A percentile compares a stretch with the other conserved stretches of the same genome.
phyloP scores from a whole-genome alignment of 1,140 invertebrate genomes.

The Procambarus clarkii region DNA sequence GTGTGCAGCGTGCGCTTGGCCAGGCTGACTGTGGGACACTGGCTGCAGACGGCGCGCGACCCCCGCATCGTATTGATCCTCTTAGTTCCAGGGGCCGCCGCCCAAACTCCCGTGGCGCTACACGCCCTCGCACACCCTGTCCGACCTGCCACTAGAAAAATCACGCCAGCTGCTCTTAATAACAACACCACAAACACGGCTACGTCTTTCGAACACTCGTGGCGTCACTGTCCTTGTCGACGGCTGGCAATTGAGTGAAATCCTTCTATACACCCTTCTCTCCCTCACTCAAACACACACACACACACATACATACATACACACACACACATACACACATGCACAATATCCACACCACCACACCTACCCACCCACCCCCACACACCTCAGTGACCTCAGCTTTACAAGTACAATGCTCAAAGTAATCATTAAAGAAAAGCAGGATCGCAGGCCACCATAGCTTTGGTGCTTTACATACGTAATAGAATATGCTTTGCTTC shows the following conservation, averaged over 20 bases:
- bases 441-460: background rate
- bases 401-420: background rate
- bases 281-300: background rate
- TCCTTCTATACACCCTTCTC: too few species aligned
- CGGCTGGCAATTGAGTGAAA: too few species aligned
- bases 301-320: background rate
- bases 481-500: background rate
- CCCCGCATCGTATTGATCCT: conserved; percentile 40
- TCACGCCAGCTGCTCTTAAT: conserved; percentile 66
- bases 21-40: conserved; percentile 54
- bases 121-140: conserved; percentile 40
- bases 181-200: conserved; percentile 43
- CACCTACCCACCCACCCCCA: background rate
- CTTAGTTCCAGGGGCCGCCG: conserved; percentile 6
- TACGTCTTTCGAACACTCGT: conserved; percentile 17
- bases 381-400: conserved; percentile 5
- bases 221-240: background rate
- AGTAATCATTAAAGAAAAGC: background rate
- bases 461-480: background rate
- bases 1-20: conserved; percentile 46
- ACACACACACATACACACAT: background rate
- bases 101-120: conserved; percentile 5
- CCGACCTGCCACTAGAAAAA: conserved; percentile 55
- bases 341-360: background rate
- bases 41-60: conserved; percentile 25